These are phyloP conservation scores for Dasyprocta punctata DNA, from an alignment of 2,113 vertebrate species.

Conservation along the genomic window DNA sequence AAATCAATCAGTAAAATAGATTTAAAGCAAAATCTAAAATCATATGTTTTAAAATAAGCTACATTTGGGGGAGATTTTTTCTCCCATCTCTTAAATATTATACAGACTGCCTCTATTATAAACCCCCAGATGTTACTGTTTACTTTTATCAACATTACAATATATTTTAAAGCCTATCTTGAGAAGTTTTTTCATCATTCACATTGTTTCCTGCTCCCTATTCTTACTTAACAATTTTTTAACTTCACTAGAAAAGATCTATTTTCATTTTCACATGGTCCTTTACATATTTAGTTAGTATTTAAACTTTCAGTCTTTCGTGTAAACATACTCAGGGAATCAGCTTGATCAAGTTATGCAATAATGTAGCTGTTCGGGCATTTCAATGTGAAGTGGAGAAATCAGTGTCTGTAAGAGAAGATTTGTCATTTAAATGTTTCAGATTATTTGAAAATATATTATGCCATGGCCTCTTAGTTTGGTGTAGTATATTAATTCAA, in stretches of 20 bases:
- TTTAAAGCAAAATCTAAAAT: slow-evolving; percentile 38
- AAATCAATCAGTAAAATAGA: slow-evolving; percentile 38
- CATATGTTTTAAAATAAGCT: neutral
- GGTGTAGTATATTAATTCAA: neutral
- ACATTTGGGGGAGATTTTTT: neutral
- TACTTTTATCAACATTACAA: neutral
- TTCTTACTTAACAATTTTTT: neutral
- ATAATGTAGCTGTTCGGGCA: neutral
- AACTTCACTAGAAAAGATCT: neutral
- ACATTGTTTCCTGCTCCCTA: neutral
- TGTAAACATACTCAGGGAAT: neutral
- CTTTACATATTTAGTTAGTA: neutral
- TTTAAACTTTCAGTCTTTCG: neutral
- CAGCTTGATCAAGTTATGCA: neutral
- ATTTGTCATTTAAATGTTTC: neutral
- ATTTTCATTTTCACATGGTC: slow-evolving; percentile 20
- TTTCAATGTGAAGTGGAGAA: neutral
- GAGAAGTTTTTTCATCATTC: neutral
- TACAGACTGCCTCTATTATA: neutral
- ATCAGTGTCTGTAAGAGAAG: neutral
- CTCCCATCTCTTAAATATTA: neutral
- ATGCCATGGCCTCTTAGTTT: neutral
- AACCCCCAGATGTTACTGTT: neutral
- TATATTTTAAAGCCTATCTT: neutral
- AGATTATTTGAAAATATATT: neutral